phyloP scores from a whole-genome alignment of 1,140 invertebrate species.

The Neodiprion lecontei region DNA sequence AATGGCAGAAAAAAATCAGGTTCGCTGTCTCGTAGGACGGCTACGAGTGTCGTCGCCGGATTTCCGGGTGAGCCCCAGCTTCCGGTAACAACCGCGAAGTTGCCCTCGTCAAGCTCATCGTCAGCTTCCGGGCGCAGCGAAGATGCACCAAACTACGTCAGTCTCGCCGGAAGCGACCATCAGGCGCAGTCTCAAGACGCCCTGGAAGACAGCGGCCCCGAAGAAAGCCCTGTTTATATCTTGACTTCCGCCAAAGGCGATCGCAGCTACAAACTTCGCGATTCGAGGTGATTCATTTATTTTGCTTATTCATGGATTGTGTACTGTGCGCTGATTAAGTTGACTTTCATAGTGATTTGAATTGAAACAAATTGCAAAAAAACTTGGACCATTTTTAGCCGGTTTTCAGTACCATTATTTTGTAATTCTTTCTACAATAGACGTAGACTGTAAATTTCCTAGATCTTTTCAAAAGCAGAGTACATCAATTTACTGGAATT shows the following conservation, averaged over 20 bases:
- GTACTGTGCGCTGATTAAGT: too few relatives aligned
- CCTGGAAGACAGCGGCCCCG: constrained; percentile 57
- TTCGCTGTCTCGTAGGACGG: constrained; percentile 56
- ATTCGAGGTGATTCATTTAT: constrained; percentile 47
- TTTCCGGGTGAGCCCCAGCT: constrained; percentile 37
- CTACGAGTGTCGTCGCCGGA: constrained; percentile 49
- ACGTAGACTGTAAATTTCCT: too few relatives aligned
- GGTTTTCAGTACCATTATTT: too few relatives aligned
- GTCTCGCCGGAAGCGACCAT: constrained; percentile 53
- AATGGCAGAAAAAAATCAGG: constrained; percentile 60
- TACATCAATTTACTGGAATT: too few relatives aligned
- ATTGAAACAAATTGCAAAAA: too few relatives aligned
- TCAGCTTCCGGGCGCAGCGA: constrained; percentile 58
- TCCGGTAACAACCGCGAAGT: constrained; percentile 15
- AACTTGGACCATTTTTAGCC: too few relatives aligned
- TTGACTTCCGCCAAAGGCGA: constrained; percentile 59
- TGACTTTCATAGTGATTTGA: too few relatives aligned
- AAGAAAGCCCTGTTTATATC: constrained; percentile 59
- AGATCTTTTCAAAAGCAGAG: too few relatives aligned
- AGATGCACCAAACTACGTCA: constrained; percentile 53
- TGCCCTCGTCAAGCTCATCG: constrained; percentile 56
- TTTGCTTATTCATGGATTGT: neutral
- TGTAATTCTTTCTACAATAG: too few relatives aligned
- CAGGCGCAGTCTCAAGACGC: constrained; percentile 49
- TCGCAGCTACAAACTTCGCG: constrained; percentile 57